phyloP scores from a whole-genome alignment of 2,113 vertebrate species.

The Picathartes gymnocephalus region DNA sequence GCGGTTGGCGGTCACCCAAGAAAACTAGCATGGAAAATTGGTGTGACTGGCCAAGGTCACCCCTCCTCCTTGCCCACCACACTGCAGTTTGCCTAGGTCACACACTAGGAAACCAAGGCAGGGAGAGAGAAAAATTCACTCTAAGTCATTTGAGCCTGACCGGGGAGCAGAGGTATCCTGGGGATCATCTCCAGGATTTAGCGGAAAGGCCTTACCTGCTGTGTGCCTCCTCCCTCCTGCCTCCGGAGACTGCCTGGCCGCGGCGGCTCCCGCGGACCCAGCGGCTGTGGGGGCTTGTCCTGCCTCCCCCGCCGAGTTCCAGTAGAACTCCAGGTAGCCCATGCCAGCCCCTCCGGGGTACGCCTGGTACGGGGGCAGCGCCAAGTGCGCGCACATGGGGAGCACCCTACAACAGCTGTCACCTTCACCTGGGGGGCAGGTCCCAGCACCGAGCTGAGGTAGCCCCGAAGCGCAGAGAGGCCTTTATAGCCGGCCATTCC shows the following conservation, averaged over 20 bases:
- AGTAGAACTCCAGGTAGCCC: conserved; percentile 12
- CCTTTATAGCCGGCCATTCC: conserved; percentile 34
- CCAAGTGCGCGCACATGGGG: conserved; percentile 27
- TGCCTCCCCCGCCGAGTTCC: neutral
- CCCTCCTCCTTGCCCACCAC: neutral
- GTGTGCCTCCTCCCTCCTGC: neutral
- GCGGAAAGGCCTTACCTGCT: neutral
- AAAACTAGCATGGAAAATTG: neutral
- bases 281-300: neutral
- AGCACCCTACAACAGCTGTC: neutral
- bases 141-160: accelerated
- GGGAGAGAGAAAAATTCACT: neutral
- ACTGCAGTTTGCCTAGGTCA: neutral
- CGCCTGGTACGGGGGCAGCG: conserved; percentile 1
- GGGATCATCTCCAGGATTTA: neutral
- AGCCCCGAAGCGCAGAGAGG: neutral
- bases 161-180: neutral
- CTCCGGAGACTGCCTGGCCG: neutral
- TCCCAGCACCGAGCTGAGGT: neutral
- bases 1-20: neutral
- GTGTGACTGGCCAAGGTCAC: neutral
- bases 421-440: neutral
- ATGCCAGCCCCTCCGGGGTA: neutral
- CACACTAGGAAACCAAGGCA: neutral
- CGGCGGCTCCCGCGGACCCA: neutral